Evolutionary conservation across 2,888 invertebrate species (phyloP).

Genomic region (Podotricha telesiphe): DNA sequence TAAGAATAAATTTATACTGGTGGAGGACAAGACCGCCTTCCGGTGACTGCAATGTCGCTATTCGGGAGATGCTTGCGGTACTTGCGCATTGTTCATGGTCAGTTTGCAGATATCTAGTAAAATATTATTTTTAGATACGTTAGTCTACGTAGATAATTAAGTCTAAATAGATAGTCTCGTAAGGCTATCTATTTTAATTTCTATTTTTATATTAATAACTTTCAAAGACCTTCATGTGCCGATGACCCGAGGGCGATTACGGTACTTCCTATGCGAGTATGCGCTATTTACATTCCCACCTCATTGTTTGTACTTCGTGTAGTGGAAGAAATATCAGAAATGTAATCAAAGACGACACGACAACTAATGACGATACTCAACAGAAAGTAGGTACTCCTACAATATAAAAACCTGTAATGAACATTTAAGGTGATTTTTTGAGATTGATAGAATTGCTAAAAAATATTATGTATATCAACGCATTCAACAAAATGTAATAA

Average conservation of each 20-base stretch:
- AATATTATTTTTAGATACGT: conserved; percentile 5
- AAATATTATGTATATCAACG: not conserved
- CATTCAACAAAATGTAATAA: not conserved
- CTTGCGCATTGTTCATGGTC: conserved; percentile 50
- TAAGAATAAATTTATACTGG: conserved; percentile 43
- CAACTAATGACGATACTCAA: conserved; percentile 42
- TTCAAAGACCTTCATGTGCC: conserved; percentile 72
- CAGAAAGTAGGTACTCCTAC: not conserved
- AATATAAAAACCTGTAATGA: not conserved
- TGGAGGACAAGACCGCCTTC: conserved; percentile 47
- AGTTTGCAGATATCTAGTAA: conserved; percentile 41
- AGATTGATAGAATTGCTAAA: not conserved
- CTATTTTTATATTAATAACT: conserved; percentile 61
- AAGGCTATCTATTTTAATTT: conserved; percentile 10
- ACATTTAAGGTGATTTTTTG: not conserved
- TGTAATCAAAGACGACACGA: conserved; percentile 47
- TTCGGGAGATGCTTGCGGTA: conserved; percentile 50
- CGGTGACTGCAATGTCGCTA: conserved; percentile 45
- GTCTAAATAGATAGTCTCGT: too few relatives aligned
- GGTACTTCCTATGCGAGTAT: conserved; percentile 65
- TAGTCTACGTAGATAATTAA: too few relatives aligned
- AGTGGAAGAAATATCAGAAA: conserved; percentile 51
- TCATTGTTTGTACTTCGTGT: conserved; percentile 51
- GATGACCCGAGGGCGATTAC: conserved; percentile 73
- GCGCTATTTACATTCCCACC: conserved; percentile 60